Base-by-base conservation (phyloP, 2,797 vertebrate genomes). In the Euphonia xanthogaster region DNA sequence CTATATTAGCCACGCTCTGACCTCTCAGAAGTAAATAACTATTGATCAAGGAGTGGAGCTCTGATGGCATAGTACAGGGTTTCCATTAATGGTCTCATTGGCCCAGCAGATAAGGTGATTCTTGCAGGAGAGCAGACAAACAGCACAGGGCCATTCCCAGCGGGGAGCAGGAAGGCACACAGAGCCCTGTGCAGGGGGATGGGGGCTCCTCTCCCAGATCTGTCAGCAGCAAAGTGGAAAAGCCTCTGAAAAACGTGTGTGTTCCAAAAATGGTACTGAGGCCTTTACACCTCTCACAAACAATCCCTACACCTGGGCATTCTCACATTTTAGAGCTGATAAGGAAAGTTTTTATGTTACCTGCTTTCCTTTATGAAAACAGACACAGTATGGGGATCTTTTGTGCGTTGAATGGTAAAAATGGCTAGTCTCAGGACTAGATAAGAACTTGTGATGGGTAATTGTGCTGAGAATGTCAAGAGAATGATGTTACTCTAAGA, bases 21-120 rank as follows among this genome's bases (percentile, higher is more conserved):
- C 96, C 97, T 97, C 97, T 96, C 93, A 96, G 97, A 98, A 97
- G 98, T 98, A 98, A 98, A 98, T 98, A 98, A 98, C 97, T 98
- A 98, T 98, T 98, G 98, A 98, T 98, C 97, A 98, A 96, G 89
- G 86, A 96, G 94, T 78, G 94, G 97, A 97, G 97, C 96, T 97
- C 95, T 97, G 93, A 90, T 95, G 92, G 96, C 82, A 75, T 75
- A 92, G 95, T 92, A 82, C 78, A 94, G 96, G 93, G 94, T 95
- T 98, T 97, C 97, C 95, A 98, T 98, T 98, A 98, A 97, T 83
- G 96, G 96, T 97, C 97, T 96, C 96, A 94, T 74, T 97, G 97
- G 96, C 62, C 88, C 91, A 88, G 89, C 91, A 97, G 96, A 96
- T 97, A 96, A 97, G 97, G 96, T 80, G 95, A 96, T 94, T 94